Conservation (phyloP, 2,888 invertebrate species). For the Crematogaster levior region DNA sequence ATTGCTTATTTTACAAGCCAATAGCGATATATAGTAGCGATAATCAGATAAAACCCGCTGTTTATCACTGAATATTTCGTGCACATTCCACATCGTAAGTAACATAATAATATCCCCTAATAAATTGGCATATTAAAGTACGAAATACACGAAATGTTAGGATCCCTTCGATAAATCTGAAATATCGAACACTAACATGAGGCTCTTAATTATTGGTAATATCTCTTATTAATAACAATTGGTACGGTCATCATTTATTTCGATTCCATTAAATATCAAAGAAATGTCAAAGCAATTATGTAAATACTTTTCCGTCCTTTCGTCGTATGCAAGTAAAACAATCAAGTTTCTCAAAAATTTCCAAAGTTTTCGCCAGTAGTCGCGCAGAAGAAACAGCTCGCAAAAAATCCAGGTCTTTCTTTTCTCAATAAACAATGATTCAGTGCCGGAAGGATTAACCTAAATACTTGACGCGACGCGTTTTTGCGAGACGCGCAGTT, state of each 20-base stretch:
- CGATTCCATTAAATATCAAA: not conserved
- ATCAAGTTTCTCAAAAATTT: not conserved
- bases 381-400: not conserved
- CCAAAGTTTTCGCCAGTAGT: not conserved
- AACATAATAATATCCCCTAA: not conserved
- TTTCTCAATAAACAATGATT: slow-evolving; percentile 23
- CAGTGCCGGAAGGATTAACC: slow-evolving; percentile 25
- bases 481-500: slow-evolving; percentile 60
- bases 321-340: not conserved
- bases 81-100: not conserved
- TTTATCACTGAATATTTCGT: not conserved
- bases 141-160: slow-evolving; percentile 7
- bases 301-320: not conserved
- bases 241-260: not conserved
- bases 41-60: not conserved
- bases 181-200: not conserved
- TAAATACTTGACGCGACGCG: slow-evolving; percentile 45
- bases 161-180: not conserved
- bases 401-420: not conserved
- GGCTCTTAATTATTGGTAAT: not conserved
- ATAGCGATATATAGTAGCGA: slow-evolving; percentile 12
- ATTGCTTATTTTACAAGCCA: not conserved
- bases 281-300: not conserved
- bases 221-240: not conserved
- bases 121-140: not conserved